Evolutionary conservation across 2,113 vertebrate genomes (phyloP), one percentile per base, ranked within the genome.

Genomic region (Lonchura striata): DNA sequence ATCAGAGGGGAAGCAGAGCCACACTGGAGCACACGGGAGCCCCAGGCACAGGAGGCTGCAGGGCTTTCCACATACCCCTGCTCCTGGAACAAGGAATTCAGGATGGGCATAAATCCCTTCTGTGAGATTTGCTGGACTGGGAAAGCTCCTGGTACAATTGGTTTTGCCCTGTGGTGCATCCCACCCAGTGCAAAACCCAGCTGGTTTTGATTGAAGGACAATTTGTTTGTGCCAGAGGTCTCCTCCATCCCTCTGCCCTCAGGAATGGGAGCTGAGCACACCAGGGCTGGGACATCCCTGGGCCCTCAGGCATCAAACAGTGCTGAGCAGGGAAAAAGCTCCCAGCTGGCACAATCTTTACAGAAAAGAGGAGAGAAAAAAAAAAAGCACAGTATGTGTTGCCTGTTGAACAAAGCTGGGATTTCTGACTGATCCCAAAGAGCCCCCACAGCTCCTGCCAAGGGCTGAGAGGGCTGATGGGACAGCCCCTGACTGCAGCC

Each of bases 181-280:
- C 92, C 93, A 96, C 81, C 78, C 95, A 39, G 33, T 22, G 79
- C 72, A 74, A 56, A 90, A 13, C 4, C 23, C 95, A 89, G 84
- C 64, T 91, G 96, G 86, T 50, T 94, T 77, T 2, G 22, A 85
- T 93, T 84, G 64, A 41, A 30, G 35, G 49, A 35, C 0, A 5
- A 21, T 79, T 63, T 71, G 60, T 79, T 89, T 60, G 52, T 68
- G 90, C 87, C 72, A 46, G 82, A 90, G 88, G 18, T 39, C 76
- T 54, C 54, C 52, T 88, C 76, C 77, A 49, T 42, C 61, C 64
- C 59, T 17, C 47, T 57, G 88, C 54, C 10, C 1, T 35, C 13
- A 2, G 92, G 68, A 30, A 28, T 1, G 4, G 10, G 35, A 52
- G 64, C 66, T 37, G 72, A 60, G 86, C 42, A 83, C 72, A 20